Percentiles rank a stretch among this genome's conserved stretches.
These are phyloP conservation scores for Lordiphosa andalusiaca DNA, from an alignment of 2,888 invertebrate species.

Conservation along the genomic window DNA sequence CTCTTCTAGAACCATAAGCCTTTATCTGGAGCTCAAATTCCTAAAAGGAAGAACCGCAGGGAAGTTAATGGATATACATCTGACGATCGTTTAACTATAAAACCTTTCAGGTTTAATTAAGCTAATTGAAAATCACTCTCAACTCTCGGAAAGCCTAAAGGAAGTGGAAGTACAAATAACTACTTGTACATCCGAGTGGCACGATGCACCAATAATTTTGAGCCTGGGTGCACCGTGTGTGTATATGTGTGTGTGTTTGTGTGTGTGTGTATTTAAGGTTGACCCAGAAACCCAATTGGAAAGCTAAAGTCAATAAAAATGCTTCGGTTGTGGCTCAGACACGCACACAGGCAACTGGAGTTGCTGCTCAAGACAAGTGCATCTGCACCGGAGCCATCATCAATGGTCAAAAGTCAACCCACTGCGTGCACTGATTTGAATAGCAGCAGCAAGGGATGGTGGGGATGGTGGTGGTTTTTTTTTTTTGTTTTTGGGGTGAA, in stretches of 20 bases:
- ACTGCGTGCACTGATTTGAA: slow-evolving; percentile 57
- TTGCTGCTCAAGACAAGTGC: slow-evolving; percentile 19
- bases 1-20: too few relatives aligned
- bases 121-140: neutral
- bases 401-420: slow-evolving; percentile 54
- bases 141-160: neutral
- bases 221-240: slow-evolving; percentile 29
- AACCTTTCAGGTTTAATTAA: too few relatives aligned
- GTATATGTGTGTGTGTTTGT: slow-evolving; percentile 25
- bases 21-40: too few relatives aligned
- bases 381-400: slow-evolving; percentile 18
- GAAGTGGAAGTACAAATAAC: slow-evolving; percentile 2
- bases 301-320: slow-evolving; percentile 62
- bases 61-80: too few relatives aligned
- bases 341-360: slow-evolving; percentile 42
- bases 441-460: slow-evolving; percentile 15
- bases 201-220: slow-evolving; percentile 20
- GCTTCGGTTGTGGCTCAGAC: slow-evolving; percentile 38
- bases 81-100: too few relatives aligned
- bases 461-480: neutral
- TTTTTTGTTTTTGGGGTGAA: slow-evolving; percentile 7
- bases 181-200: slow-evolving; percentile 8
- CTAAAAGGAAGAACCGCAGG: too few relatives aligned
- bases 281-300: slow-evolving; percentile 70
- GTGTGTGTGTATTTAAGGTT: slow-evolving; percentile 33